A percentile compares a stretch with the other conserved stretches of the same genome.
Conservation (phyloP, 1,140 invertebrate genomes). For the Pseudomyrmex pallidus region DNA sequence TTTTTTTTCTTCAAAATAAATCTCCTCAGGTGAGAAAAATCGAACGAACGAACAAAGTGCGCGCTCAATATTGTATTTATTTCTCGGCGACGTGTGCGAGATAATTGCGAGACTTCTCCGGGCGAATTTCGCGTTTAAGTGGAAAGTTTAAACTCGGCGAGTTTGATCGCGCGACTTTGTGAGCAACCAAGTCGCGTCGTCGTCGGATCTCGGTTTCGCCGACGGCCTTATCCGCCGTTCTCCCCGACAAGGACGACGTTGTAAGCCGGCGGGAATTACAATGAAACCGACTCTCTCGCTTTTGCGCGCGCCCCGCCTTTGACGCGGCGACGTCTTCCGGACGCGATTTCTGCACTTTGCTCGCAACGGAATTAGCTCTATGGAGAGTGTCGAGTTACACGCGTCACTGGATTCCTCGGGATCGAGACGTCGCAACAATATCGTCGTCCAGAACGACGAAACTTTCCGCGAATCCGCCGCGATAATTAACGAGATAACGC, state of each 20-base stretch:
- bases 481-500: not conserved
- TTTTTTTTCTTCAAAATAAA: not conserved
- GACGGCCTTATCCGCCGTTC: not conserved
- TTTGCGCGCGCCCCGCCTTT: not conserved
- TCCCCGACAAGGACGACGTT: not conserved
- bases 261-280: constrained; percentile 5
- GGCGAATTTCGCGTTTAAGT: too few species aligned
- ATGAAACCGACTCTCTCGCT: constrained; percentile 9
- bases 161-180: constrained; percentile 18
- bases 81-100: not conserved
- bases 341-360: too few species aligned
- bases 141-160: too few species aligned
- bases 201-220: constrained; percentile 8
- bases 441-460: not conserved
- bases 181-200: not conserved
- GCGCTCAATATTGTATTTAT: not conserved
- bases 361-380: constrained; percentile 3
- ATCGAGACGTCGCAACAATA: not conserved
- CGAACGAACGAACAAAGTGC: not conserved
- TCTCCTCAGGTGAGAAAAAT: not conserved
- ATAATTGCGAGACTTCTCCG: not conserved
- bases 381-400: not conserved
- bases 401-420: not conserved
- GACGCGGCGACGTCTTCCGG: not conserved
- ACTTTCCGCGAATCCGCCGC: not conserved